phyloP scores from a whole-genome alignment of 1,140 invertebrate genomes.

The Drosophila gunungcola region DNA sequence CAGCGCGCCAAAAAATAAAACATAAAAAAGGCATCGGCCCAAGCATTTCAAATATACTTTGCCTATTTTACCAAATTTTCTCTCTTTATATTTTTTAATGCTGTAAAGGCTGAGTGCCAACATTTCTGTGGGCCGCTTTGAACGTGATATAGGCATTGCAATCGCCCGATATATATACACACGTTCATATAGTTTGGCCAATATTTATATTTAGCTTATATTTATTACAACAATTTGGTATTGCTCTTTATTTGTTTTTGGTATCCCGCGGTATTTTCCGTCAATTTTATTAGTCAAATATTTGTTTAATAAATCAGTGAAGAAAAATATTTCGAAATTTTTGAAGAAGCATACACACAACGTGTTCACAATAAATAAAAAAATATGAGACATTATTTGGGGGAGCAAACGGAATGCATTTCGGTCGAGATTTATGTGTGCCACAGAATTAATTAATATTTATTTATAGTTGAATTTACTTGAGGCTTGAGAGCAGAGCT shows the following conservation, averaged over 20 bases:
- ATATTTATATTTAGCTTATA: conserved; percentile 53
- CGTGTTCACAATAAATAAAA: conserved; percentile 49
- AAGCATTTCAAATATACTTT: conserved; percentile 56
- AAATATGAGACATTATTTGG: conserved; percentile 39
- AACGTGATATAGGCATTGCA: conserved; percentile 53
- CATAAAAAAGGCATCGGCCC: conserved; percentile 49
- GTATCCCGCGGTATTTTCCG: conserved; percentile 37
- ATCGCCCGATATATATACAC: conserved; percentile 10
- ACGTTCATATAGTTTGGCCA: conserved; percentile 19
- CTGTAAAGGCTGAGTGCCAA: conserved; percentile 67
- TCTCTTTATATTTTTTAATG: conserved; percentile 32
- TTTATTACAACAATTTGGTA: conserved; percentile 47
- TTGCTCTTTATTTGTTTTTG: conserved; percentile 12
- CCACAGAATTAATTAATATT: conserved; percentile 71
- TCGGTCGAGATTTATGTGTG: conserved; percentile 54
- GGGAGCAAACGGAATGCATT: conserved; percentile 50
- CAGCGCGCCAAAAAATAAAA: conserved; percentile 58
- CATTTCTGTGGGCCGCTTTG: conserved; percentile 45
- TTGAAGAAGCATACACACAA: conserved; percentile 12
- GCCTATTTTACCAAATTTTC: conserved; percentile 40
- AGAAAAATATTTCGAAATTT: conserved; percentile 33
- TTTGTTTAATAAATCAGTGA: conserved; percentile 70
- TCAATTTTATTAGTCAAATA: conserved; percentile 77
- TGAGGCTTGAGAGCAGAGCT: conserved; percentile 4
- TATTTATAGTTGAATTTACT: conserved; percentile 59